Percentiles rank a stretch among this genome's conserved stretches.
phyloP scores from a whole-genome alignment of 2,113 vertebrate species.

The Anolis carolinensis region DNA sequence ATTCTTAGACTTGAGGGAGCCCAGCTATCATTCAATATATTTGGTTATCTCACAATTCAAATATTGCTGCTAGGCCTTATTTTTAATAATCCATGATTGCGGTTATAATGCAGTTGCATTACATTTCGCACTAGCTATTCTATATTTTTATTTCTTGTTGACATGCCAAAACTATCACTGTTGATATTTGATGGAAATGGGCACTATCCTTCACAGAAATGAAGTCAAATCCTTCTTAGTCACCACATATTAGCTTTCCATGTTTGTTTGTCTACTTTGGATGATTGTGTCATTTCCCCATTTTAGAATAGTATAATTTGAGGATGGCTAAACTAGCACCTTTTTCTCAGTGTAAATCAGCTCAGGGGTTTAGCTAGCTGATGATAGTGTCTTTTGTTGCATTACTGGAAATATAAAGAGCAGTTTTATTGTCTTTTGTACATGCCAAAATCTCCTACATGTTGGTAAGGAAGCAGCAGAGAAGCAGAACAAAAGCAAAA shows the following conservation, averaged over 20 bases:
- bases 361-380: not conserved
- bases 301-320: not conserved
- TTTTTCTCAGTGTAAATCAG: not conserved
- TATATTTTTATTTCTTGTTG: conserved; percentile 44
- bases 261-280: too few relatives aligned
- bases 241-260: not conserved
- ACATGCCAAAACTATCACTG: conserved; percentile 39
- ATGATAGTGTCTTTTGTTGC: conserved; percentile 10
- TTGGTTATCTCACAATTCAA: conserved; percentile 31
- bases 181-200: conserved; percentile 52
- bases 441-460: conserved; percentile 15
- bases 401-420: conserved; percentile 42
- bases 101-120: conserved; percentile 36
- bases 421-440: conserved; percentile 28
- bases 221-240: not conserved
- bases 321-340: not conserved
- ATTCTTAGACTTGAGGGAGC: conserved; percentile 30
- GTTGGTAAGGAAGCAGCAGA: conserved; percentile 1
- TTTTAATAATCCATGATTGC: conserved; percentile 40
- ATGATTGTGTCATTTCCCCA: not conserved
- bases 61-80: not conserved
- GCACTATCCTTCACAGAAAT: conserved; percentile 15
- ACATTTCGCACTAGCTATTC: conserved; percentile 47
- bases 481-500: conserved; percentile 36
- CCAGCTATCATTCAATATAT: conserved; percentile 45